Percentiles rank a stretch among this genome's conserved stretches.
These are phyloP conservation scores for Oreochromis mossambicus DNA, from an alignment of 2,797 vertebrate genomes.

Conservation along the genomic window DNA sequence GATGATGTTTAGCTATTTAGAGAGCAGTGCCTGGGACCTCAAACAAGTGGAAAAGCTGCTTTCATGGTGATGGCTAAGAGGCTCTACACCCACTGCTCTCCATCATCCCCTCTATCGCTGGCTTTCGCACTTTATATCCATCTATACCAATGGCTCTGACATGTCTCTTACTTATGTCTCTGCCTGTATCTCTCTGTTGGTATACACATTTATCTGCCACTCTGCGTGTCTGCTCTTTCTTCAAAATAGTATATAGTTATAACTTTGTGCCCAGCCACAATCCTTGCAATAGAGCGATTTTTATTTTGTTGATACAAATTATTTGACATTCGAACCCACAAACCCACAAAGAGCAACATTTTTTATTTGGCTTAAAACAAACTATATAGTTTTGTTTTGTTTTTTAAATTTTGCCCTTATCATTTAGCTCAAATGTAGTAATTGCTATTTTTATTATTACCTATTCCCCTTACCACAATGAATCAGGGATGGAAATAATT, in stretches of 20 bases:
- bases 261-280: neutral
- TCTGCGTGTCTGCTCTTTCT: neutral
- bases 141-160: neutral
- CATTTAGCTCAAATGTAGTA: neutral
- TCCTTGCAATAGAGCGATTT: neutral
- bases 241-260: neutral
- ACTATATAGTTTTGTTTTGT: neutral
- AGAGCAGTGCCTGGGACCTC: conserved; percentile 15
- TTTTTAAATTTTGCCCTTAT: neutral
- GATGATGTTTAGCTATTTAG: conserved; percentile 48
- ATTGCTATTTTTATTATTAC: neutral
- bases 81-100: conserved; percentile 44
- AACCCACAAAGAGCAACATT: neutral
- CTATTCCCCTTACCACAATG: neutral
- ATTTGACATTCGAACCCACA: neutral
- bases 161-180: neutral
- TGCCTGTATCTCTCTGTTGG: neutral
- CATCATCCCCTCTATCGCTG: neutral
- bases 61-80: conserved; percentile 50
- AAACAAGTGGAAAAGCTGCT: conserved; percentile 48
- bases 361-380: neutral
- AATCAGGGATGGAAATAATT: neutral
- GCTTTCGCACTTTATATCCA: neutral
- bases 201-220: neutral
- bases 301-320: neutral